These are phyloP conservation scores for Lanistes nyassanus DNA, from an alignment of 1,140 invertebrate species.

Conservation along the genomic window DNA sequence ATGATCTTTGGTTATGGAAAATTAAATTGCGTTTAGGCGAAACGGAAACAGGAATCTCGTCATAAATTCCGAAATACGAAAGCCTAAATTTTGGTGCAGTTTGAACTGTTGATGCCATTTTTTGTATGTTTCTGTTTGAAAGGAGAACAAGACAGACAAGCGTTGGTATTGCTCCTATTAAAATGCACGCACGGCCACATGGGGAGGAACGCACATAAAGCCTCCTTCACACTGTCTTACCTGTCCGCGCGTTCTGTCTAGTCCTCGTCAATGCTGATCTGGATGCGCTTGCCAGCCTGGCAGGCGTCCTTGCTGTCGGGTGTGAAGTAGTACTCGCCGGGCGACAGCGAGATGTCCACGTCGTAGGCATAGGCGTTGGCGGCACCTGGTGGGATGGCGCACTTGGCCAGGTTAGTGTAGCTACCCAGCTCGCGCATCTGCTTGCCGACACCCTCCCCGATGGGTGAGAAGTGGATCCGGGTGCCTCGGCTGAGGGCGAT, in stretches of 20 bases:
- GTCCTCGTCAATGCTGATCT: conserved; percentile 16
- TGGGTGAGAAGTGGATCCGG: background rate
- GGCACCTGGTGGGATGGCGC: conserved; percentile 12
- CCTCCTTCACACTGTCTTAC: background rate
- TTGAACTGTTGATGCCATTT: too few relatives aligned
- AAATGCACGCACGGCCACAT: too few relatives aligned
- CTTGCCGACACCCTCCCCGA: background rate
- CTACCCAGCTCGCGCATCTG: background rate
- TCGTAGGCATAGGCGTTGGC: conserved; percentile 4
- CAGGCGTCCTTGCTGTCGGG: background rate
- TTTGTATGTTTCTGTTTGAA: too few relatives aligned
- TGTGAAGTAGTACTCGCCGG: conserved; percentile 12
- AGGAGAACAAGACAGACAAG: too few relatives aligned
- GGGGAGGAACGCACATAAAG: too few relatives aligned
- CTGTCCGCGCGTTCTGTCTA: background rate
- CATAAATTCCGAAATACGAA: too few relatives aligned
- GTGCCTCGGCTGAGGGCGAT: conserved; percentile 7
- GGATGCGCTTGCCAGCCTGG: background rate
- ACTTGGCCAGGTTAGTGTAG: conserved; percentile 8
- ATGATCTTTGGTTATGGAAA: too few relatives aligned
- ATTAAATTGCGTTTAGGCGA: too few relatives aligned
- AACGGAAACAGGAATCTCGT: too few relatives aligned
- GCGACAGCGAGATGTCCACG: background rate
- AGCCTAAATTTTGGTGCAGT: too few relatives aligned
- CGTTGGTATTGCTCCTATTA: too few relatives aligned